Base-by-base conservation (phyloP, 2,888 invertebrate species). In the Bugulina stolonifera region DNA sequence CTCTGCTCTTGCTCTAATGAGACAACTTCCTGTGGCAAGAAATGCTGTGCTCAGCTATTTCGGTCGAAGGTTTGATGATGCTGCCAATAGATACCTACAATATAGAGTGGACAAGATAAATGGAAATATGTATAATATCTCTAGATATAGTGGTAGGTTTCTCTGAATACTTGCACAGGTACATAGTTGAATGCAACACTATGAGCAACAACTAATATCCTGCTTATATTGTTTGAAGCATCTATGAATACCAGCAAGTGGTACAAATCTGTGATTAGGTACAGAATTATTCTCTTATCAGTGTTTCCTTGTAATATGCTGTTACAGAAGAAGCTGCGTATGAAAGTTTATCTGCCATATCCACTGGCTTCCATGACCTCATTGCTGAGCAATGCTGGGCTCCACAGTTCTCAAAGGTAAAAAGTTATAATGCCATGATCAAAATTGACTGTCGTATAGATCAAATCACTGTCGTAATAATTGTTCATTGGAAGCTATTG, bases 1-100 rank as follows among this genome's bases (percentile, higher is more conserved):
- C 32, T 27, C 64, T 64, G 64, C 32, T 27, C 32, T 64, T 2
- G 14, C 64, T 34, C 34, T 64, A 32, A 22, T 64, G 22, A 64
- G 32, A 32, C 64, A 64, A 27, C 64, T 64, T 14, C 64, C 64
- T 32, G 64, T 64, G 29, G 64, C 32, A 34, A 25, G 64, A 14
- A 64, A 64, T 32, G 64, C 64, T 3, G 64, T 64, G 1, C 64
- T 64, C 32, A 64, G 64, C n/a, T 64, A 29, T 27, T 64, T 64
- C 32, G 64, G 64, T 1, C 29, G 32, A 32, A 64, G 64, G 34
- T 64, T 64, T 64, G 64, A 64, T 64, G 64, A 64, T 10, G 64
- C 64, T 29, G 64, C 64, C 64, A 64, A 64, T 32, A 64, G 64
- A 34, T 64, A 64, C 32, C 34, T 64, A 27, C 64, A 64, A 32